These are phyloP conservation scores for Spheniscus humboldti DNA, from an alignment of 2,797 vertebrate genomes.

Conservation along the genomic window DNA sequence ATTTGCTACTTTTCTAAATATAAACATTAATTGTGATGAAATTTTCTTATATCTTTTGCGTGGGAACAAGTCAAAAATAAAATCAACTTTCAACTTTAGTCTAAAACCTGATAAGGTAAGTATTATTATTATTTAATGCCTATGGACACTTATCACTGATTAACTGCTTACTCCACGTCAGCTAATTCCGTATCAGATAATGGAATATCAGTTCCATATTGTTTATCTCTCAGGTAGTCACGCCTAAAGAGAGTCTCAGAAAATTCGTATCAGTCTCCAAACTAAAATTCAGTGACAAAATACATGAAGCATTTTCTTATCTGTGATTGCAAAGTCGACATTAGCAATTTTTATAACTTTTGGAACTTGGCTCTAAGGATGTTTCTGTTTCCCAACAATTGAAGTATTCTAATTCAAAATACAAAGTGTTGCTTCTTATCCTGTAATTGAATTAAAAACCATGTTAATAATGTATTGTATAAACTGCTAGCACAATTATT, in stretches of 20 bases:
- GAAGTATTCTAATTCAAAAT: conserved; percentile 13
- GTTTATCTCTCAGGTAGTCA: background rate
- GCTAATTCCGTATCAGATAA: background rate
- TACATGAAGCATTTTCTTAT: background rate
- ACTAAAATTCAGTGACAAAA: background rate
- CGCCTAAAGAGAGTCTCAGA: background rate
- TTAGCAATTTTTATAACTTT: background rate
- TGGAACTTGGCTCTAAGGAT: background rate
- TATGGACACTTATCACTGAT: background rate
- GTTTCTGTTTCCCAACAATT: background rate
- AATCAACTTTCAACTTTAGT: background rate
- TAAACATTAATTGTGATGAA: background rate
- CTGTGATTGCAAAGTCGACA: background rate
- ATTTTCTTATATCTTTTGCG: background rate
- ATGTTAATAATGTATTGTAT: conserved; percentile 25
- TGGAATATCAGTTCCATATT: background rate
- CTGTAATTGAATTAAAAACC: conserved; percentile 1
- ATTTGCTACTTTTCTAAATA: background rate
- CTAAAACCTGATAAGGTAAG: background rate
- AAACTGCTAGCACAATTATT: background rate
- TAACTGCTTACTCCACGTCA: background rate
- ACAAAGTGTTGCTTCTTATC: background rate
- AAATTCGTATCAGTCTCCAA: background rate
- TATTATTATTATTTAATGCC: background rate
- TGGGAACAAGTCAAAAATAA: background rate